Evolutionary conservation across 1,140 invertebrate genomes (phyloP).

Genomic region (Drosophila azteca): DNA sequence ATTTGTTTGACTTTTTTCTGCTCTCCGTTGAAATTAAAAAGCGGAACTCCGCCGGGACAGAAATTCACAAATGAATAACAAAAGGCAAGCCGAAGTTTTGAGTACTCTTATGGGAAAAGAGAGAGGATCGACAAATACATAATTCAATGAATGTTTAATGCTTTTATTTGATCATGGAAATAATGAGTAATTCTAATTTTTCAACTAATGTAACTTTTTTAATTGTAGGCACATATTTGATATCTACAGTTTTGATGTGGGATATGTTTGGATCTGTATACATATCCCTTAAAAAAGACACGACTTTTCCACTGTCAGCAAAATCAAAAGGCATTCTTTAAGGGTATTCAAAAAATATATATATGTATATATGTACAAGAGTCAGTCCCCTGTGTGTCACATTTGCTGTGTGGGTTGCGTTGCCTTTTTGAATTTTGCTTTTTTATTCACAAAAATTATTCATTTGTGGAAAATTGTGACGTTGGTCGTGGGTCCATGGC

Average conservation of each 20-base stretch:
- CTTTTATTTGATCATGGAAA: no score
- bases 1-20: constrained; percentile 82
- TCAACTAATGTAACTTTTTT: no score
- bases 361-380: constrained; percentile 8
- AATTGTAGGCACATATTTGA: no score
- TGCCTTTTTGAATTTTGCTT: constrained; percentile 57
- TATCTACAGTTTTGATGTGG: no score
- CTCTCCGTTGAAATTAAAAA: constrained; percentile 70
- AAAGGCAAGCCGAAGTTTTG: background rate
- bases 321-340: background rate
- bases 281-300: no score
- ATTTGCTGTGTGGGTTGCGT: constrained; percentile 53
- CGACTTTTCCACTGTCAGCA: background rate
- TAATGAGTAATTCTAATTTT: no score
- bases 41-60: constrained; percentile 38
- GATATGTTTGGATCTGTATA: no score
- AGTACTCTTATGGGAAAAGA: constrained; percentile 2
- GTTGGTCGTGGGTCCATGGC: constrained; percentile 45
- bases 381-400: constrained; percentile 35
- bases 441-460: constrained; percentile 72
- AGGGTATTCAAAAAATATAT: constrained; percentile 1
- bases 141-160: no score
- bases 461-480: constrained; percentile 77
- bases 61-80: constrained; percentile 14
- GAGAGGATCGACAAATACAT: no score